These are phyloP conservation scores for Gymnodraco acuticeps DNA, from an alignment of 2,797 vertebrate species.

Conservation along the genomic window DNA sequence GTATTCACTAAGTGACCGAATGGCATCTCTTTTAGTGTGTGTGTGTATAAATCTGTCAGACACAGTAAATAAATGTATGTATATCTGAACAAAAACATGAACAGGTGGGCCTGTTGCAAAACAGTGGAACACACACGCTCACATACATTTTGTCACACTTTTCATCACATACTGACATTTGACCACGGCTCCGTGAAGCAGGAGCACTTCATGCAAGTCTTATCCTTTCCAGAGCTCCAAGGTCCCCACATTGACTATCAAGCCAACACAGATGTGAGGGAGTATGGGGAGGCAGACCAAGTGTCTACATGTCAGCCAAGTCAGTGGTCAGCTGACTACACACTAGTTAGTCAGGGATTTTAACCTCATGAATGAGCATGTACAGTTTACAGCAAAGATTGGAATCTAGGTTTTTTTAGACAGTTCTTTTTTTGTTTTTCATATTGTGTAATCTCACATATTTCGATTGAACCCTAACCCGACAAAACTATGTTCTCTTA, in stretches of 20 bases:
- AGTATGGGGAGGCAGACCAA: background rate
- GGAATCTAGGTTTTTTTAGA: background rate
- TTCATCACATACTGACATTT: slow-evolving; percentile 53
- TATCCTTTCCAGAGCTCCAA: slow-evolving; percentile 36
- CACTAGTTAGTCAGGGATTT: background rate
- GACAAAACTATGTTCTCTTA: too few relatives aligned
- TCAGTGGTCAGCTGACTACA: slow-evolving; percentile 29
- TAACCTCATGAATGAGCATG: background rate
- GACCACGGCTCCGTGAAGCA: slow-evolving; percentile 39
- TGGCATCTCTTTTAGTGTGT: background rate
- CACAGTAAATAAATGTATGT: slow-evolving; percentile 7
- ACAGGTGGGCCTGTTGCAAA: slow-evolving; percentile 13
- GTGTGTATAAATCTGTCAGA: slow-evolving; percentile 20
- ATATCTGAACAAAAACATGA: slow-evolving; percentile 11
- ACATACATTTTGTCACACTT: slow-evolving; percentile 34
- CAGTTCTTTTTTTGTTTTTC: background rate
- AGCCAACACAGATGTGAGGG: slow-evolving; percentile 39
- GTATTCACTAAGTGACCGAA: background rate
- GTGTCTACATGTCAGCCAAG: slow-evolving; percentile 14
- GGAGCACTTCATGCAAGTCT: slow-evolving; percentile 10
- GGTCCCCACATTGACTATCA: slow-evolving; percentile 34
- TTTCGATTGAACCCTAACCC: background rate
- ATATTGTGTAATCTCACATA: background rate
- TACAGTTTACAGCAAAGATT: too few relatives aligned
- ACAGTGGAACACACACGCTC: slow-evolving; percentile 2